phyloP scores from a whole-genome alignment of 2,888 invertebrate genomes.

The Tetanocera ferruginea region DNA sequence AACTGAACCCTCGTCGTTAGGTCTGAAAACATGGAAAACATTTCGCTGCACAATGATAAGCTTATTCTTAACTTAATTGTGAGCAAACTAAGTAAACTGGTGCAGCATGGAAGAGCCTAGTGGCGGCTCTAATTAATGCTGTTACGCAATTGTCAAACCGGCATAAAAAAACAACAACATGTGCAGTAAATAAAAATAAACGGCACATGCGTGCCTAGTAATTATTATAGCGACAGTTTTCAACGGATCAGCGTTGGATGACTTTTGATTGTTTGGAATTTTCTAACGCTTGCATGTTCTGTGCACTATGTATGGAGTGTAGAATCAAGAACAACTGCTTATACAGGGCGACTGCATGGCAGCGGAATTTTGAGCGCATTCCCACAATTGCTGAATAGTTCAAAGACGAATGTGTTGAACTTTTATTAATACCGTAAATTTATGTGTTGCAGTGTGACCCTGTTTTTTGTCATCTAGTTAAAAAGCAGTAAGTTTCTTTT shows the following conservation, averaged over 20 bases:
- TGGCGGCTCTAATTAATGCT: slow-evolving; percentile 49
- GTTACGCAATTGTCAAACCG: slow-evolving; percentile 53
- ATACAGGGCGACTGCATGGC: not conserved
- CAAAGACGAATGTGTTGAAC: no score
- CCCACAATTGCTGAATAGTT: no score
- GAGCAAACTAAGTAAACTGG: not conserved
- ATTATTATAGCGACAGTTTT: not conserved
- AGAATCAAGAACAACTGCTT: no score
- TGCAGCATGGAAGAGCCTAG: not conserved
- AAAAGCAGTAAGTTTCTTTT: not conserved
- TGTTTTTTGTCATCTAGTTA: no score
- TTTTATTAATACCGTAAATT: no score
- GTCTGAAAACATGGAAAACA: no score
- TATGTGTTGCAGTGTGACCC: no score
- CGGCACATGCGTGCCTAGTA: not conserved
- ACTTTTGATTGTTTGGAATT: not conserved
- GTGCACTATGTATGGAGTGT: not conserved
- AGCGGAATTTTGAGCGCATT: not conserved
- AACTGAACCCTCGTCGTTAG: no score
- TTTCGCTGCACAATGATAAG: not conserved
- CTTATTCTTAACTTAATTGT: slow-evolving; percentile 11
- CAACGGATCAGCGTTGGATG: not conserved
- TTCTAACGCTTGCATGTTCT: not conserved
- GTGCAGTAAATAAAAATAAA: slow-evolving; percentile 1
- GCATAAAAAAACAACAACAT: slow-evolving; percentile 25